A percentile compares a stretch with the other conserved stretches of the same genome.
Evolutionary conservation across 2,888 invertebrate genomes (phyloP).

Genomic region (Leptopilina drosophilae): DNA sequence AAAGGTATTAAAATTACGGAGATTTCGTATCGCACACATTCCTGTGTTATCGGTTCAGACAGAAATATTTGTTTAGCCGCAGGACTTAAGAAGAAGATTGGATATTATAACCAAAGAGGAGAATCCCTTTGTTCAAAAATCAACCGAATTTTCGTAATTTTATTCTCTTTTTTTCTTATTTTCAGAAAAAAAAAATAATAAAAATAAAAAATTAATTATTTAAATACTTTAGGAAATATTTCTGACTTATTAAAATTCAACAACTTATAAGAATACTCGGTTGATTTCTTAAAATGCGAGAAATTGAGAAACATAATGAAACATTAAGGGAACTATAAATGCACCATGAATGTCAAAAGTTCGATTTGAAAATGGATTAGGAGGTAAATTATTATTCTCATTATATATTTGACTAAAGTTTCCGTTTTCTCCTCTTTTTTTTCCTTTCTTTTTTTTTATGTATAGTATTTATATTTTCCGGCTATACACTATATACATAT

Average conservation of each 20-base stretch:
- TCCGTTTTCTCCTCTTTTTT: background rate
- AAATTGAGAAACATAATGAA: too few species aligned
- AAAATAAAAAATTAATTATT: too few species aligned
- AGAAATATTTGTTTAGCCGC: slow-evolving; percentile 22
- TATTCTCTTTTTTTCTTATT: too few species aligned
- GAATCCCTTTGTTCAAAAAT: background rate
- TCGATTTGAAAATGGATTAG: slow-evolving; percentile 9
- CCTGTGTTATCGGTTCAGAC: slow-evolving; percentile 14
- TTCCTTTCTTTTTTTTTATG: too few species aligned
- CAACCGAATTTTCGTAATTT: background rate
- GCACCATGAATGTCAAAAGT: background rate
- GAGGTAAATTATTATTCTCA: slow-evolving; percentile 18
- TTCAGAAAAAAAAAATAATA: too few species aligned
- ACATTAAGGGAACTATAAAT: background rate
- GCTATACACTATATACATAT: too few species aligned
- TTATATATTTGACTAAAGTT: background rate
- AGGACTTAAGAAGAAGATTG: slow-evolving; percentile 1
- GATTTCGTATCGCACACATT: background rate
- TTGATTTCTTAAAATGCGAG: too few species aligned
- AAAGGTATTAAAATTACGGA: background rate
- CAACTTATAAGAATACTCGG: too few species aligned
- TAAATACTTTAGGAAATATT: too few species aligned
- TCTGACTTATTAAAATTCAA: too few species aligned
- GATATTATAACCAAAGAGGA: background rate
- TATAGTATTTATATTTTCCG: too few species aligned